Conservation (phyloP, 2,888 invertebrate genomes). For the Ophonus ardosiacus region DNA sequence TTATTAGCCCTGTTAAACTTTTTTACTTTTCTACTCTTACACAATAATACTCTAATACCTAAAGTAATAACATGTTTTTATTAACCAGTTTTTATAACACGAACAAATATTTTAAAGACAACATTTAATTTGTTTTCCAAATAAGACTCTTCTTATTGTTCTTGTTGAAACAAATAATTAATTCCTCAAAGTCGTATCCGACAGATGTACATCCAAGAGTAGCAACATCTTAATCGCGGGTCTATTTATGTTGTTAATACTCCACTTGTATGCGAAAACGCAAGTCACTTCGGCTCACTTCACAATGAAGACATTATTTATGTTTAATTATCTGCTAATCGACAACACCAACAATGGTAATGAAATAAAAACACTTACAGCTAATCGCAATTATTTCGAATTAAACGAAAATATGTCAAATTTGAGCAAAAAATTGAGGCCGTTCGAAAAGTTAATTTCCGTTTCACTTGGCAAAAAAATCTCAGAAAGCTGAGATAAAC, state of each 20-base stretch:
- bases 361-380: slow-evolving; percentile 17
- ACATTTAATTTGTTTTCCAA: not conserved
- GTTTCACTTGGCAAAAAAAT: not conserved
- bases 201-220: slow-evolving; percentile 5
- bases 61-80: too few species aligned
- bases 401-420: not conserved
- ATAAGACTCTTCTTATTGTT: not conserved
- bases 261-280: not conserved
- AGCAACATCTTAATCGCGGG: not conserved
- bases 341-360: slow-evolving; percentile 22
- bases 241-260: slow-evolving; percentile 36
- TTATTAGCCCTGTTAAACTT: too few species aligned
- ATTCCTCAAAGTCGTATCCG: slow-evolving; percentile 3
- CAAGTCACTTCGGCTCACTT: slow-evolving; percentile 7
- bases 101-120: not conserved
- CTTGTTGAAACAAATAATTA: not conserved
- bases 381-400: not conserved
- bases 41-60: too few species aligned
- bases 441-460: slow-evolving; percentile 8
- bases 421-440: not conserved
- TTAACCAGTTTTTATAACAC: too few species aligned
- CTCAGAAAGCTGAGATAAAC: not conserved
- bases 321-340: slow-evolving; percentile 35
- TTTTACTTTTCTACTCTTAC: too few species aligned
- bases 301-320: slow-evolving; percentile 35